phyloP scores from a whole-genome alignment of 1,140 invertebrate species.

The Bombus waltoni region DNA sequence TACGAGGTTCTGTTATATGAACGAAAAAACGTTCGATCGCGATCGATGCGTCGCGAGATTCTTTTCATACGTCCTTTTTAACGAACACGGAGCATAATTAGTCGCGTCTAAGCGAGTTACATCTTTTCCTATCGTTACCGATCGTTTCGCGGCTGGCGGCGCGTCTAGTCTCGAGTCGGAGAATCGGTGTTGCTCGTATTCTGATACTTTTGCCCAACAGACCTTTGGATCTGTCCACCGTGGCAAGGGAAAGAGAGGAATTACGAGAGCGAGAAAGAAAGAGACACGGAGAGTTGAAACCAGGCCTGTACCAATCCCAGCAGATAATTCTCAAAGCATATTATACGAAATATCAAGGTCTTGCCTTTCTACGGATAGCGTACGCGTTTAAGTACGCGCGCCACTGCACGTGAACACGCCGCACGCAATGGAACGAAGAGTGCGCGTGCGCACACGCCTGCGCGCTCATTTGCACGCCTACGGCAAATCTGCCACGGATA shows the following conservation, averaged over 20 bases:
- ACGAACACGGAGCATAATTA: constrained; percentile 43
- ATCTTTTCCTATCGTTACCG: not conserved
- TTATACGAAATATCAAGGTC: constrained; percentile 77
- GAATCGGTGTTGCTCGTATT: constrained; percentile 20
- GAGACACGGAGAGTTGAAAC: constrained; percentile 55
- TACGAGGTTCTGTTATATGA: not conserved
- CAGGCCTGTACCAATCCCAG: constrained; percentile 63
- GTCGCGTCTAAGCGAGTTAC: constrained; percentile 33
- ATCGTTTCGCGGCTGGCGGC: constrained; percentile 36
- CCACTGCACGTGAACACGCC: constrained; percentile 30
- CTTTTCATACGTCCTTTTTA: not conserved
- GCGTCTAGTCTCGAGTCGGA: constrained; percentile 15
- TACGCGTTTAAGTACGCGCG: not conserved
- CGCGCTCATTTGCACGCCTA: constrained; percentile 18
- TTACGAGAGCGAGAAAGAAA: not conserved
- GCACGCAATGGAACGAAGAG: constrained; percentile 28
- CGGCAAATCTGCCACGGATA: not conserved
- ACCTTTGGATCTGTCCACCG: constrained; percentile 47
- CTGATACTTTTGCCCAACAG: constrained; percentile 49
- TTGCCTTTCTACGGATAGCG: constrained; percentile 70
- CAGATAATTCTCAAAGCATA: constrained; percentile 73
- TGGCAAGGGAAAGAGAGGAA: not conserved
- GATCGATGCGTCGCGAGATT: not conserved
- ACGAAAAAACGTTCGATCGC: not conserved
- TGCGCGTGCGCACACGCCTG: not conserved